A percentile compares a stretch with the other conserved stretches of the same genome.
Evolutionary conservation across 2,113 vertebrate species (phyloP).

Genomic region (Labeo rohita): DNA sequence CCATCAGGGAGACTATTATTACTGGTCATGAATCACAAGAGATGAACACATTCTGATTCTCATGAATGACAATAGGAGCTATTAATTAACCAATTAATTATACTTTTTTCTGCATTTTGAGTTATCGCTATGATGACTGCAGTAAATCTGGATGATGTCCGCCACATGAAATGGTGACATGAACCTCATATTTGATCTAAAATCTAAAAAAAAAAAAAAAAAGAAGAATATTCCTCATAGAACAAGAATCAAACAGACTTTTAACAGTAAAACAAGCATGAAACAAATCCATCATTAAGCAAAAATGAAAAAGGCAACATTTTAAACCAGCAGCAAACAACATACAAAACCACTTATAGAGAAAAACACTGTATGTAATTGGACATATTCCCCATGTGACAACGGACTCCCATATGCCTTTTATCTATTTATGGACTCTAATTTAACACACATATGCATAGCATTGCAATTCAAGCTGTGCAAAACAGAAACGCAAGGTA

Average conservation of each 20-base stretch:
- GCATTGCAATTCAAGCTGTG: neutral
- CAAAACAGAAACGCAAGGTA: slow-evolving; percentile 6
- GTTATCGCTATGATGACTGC: neutral
- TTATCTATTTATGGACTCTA: neutral
- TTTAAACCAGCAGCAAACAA: neutral
- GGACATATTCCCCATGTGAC: neutral
- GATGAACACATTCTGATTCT: slow-evolving; percentile 43
- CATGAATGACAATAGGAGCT: slow-evolving; percentile 36
- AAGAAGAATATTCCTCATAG: no score
- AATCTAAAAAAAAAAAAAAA: no score
- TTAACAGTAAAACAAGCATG: neutral
- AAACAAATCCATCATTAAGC: neutral
- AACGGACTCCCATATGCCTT: neutral
- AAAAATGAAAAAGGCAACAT: neutral
- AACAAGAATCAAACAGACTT: neutral
- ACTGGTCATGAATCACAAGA: slow-evolving; percentile 45
- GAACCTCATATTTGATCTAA: neutral
- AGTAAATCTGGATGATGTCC: neutral
- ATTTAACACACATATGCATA: neutral
- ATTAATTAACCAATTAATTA: slow-evolving; percentile 53
- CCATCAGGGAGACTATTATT: slow-evolving; percentile 43
- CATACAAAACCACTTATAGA: neutral
- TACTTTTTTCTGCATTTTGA: slow-evolving; percentile 14
- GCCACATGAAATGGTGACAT: neutral
- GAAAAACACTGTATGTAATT: neutral